A percentile compares a stretch with the other conserved stretches of the same genome.
Evolutionary conservation across 2,888 invertebrate species (phyloP).

Genomic region (Pocota personata): DNA sequence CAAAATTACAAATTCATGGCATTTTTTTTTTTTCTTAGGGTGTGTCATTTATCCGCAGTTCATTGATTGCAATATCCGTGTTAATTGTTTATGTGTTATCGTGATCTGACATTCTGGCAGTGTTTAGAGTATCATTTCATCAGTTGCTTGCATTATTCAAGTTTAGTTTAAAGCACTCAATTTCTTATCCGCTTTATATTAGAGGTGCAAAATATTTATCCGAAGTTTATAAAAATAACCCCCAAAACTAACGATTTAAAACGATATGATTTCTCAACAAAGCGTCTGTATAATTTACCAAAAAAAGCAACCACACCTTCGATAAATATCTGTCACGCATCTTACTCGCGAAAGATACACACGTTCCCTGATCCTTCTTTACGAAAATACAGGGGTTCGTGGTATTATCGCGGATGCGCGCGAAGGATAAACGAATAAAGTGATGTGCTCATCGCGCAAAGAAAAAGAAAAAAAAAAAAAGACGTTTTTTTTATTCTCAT

Average conservation of each 20-base stretch:
- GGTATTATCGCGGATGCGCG: constrained; percentile 56
- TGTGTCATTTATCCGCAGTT: no score
- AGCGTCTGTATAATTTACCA: constrained; percentile 59
- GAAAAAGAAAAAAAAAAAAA: constrained; percentile 16
- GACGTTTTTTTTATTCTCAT: constrained; percentile 21
- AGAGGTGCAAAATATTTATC: not conserved
- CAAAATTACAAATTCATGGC: no score
- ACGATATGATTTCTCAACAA: constrained; percentile 12
- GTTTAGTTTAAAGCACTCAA: no score
- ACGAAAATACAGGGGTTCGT: constrained; percentile 34
- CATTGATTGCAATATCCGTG: no score
- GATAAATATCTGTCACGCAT: constrained; percentile 73
- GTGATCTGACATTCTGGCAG: no score
- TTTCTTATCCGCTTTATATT: no score
- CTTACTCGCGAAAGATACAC: constrained; percentile 43
- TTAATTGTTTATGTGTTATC: no score
- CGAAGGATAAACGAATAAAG: constrained; percentile 65
- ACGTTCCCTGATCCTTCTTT: constrained; percentile 58
- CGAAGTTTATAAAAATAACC: not conserved
- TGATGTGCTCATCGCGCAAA: constrained; percentile 65
- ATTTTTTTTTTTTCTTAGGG: no score
- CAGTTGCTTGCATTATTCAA: no score
- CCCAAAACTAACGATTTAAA: constrained; percentile 7
- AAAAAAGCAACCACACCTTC: constrained; percentile 63
- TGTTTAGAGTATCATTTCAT: not conserved